phyloP scores from a whole-genome alignment of 1,140 invertebrate species.

The Batillaria attramentaria region DNA sequence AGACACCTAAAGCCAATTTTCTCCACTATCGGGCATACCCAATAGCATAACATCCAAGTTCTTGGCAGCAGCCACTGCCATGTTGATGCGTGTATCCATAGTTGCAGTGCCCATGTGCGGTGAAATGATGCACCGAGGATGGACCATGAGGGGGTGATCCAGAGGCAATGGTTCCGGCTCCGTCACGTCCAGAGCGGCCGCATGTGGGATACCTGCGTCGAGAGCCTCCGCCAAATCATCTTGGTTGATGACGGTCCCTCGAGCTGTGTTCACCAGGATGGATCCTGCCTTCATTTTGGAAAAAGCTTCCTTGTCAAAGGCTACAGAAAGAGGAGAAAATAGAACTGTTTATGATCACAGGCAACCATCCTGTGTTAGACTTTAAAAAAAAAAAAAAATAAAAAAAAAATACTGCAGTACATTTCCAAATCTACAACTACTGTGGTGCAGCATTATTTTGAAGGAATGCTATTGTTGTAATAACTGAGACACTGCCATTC shows the following conservation, averaged over 20 bases:
- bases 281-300: conserved; percentile 71
- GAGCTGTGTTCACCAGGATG: conserved; percentile 67
- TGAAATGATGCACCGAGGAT: conserved; percentile 88
- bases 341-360: too few species aligned
- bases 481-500: too few species aligned
- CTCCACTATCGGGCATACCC: too few species aligned
- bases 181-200: conserved; percentile 93
- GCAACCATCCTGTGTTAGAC: too few species aligned
- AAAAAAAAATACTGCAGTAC: too few species aligned
- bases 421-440: too few species aligned
- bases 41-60: conserved; percentile 73
- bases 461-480: too few species aligned
- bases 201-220: conserved; percentile 80
- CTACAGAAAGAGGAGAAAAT: too few species aligned
- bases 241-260: conserved; percentile 67
- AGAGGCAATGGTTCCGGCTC: conserved; percentile 91
- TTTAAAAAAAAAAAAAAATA: too few species aligned
- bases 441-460: too few species aligned
- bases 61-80: conserved; percentile 85
- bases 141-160: conserved; percentile 82
- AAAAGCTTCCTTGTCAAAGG: conserved; percentile 52
- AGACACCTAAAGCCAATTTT: too few species aligned
- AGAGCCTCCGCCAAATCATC: conserved; percentile 76
- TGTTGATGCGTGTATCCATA: conserved; percentile 82
- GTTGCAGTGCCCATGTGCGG: conserved; percentile 95